Base-by-base conservation (phyloP, 2,113 vertebrate genomes). In the Pelecanoides urinatrix region DNA sequence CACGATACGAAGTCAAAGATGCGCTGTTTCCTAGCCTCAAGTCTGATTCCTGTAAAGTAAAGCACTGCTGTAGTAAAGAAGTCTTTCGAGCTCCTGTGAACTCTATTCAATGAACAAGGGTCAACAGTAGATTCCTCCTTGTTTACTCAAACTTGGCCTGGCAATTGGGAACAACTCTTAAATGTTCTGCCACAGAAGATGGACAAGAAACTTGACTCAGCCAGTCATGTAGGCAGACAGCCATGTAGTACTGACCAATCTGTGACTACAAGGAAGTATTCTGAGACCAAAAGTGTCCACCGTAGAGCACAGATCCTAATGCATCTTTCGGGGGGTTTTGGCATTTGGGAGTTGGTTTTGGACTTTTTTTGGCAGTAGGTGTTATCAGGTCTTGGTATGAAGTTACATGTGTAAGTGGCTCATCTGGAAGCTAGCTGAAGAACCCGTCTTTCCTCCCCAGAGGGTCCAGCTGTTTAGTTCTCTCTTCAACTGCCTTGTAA, bases 261-360 rank as follows among this genome's bases (percentile, higher is more conserved):
- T 53, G 11, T 4, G 13, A 79, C 55, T 58, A 52, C 12, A 66
- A 9, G 10, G 10, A 67, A 73, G 52, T 22, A 32, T 32, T 76
- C 49, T 0, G 1, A 81, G 44, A 65, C 16, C 13, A 16, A 14
- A 19, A 30, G 18, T 1, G 1, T 36, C 45, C 32, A 18, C 62
- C 49, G 26, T 19, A 61, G 47, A 77, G 27, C 45, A 78, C 13
- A 53, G 36, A 62, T 66, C 23, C 2, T 19, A 45, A 81, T n/a
- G 20, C 45, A 47, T 30, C 45, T 40, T 38, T 13, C 19, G 22
- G 27, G 5, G 4, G 42, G 36, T 30, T n/a, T 3, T 3, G 19
- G 8, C 10, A 11, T 5, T 17, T 16, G 52, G 40, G 23, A n/a
- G 21, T 4, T 53, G 13, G 8, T 22, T 42, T 11, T 32, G 6